Conservation (phyloP, 2,113 vertebrate species). For the Tichodroma muraria region DNA sequence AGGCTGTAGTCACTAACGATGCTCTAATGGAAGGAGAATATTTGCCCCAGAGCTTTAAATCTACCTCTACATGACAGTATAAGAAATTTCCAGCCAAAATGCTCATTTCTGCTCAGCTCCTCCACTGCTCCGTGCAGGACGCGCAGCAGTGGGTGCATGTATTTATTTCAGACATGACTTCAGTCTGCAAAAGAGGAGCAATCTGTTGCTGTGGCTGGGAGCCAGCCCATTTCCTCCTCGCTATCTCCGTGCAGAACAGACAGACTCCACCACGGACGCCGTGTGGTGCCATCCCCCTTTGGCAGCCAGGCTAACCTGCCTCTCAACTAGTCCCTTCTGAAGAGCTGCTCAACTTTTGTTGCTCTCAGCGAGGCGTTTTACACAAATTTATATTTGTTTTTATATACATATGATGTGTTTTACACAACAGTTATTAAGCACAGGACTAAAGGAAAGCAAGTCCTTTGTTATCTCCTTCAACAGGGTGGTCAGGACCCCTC, state of each 20-base stretch:
- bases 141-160: accelerated
- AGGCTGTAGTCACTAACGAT: background rate
- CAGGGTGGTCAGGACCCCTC: background rate
- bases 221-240: background rate
- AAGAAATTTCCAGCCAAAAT: background rate
- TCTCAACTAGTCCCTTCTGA: background rate
- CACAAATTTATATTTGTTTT: background rate
- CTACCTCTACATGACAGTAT: background rate
- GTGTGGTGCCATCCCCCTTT: background rate
- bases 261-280: background rate
- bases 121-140: background rate
- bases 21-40: background rate
- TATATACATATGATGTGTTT: background rate
- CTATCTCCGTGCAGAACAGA: background rate
- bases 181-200: slow-evolving; percentile 15
- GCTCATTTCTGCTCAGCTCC: background rate
- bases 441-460: background rate
- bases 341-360: background rate
- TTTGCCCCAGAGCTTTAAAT: background rate
- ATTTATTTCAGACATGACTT: slow-evolving; percentile 26
- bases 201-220: background rate
- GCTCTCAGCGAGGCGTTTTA: background rate
- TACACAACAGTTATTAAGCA: accelerated
- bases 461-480: background rate
- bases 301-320: background rate